Base-by-base conservation (phyloP, 2,113 vertebrate species). In the Spea multiplicata region DNA sequence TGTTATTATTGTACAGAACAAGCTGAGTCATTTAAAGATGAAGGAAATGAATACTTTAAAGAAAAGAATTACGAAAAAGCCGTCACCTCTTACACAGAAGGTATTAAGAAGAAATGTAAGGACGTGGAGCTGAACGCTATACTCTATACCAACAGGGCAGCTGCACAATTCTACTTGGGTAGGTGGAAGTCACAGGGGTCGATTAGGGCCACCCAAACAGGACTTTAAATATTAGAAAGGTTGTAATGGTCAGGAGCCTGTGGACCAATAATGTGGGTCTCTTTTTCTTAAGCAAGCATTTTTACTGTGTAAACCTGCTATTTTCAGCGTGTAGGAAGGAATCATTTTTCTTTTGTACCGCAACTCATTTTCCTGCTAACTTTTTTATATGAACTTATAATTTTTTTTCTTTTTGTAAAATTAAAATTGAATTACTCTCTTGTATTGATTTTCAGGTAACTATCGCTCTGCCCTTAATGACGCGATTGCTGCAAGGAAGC, bases 1-100 rank as follows among this genome's bases (percentile, higher is more conserved):
- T 65, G 17, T 74, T 30, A 30, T 57, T 47, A 69, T 52, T 83
- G 82, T n/a, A 6, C 88, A 98, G 97, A 95, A 81, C 91, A 95
- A 87, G 96, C 94, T 53, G 82, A 80, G 72, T 87, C 87, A 74
- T 92, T 96, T 73, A 96, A 94, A 83, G 90, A 95, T 48, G 97
- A 99, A 17, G 97, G 97, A 12, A 99, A 98, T 77, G 91, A 88
- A 8, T 98, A 93, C 82, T 99, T 99, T 87, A 96, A 91, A 82
- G 96, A 97, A 85, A 94, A 92, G 88, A 89, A 95, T 81, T 99
- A 98, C 83, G 66, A 89, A 57, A 94, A 92, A 78, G 94, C 97
- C 0, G 83, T 95, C 3, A 4, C 88, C 53, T 88, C 92, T 0
- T 99, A 99, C 82, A 91, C 91, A 1, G 95, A 91, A 53, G 97